Percentiles rank a stretch among this genome's conserved stretches.
These are phyloP conservation scores for Gibbula magus DNA, from an alignment of 2,888 invertebrate species.

Conservation along the genomic window DNA sequence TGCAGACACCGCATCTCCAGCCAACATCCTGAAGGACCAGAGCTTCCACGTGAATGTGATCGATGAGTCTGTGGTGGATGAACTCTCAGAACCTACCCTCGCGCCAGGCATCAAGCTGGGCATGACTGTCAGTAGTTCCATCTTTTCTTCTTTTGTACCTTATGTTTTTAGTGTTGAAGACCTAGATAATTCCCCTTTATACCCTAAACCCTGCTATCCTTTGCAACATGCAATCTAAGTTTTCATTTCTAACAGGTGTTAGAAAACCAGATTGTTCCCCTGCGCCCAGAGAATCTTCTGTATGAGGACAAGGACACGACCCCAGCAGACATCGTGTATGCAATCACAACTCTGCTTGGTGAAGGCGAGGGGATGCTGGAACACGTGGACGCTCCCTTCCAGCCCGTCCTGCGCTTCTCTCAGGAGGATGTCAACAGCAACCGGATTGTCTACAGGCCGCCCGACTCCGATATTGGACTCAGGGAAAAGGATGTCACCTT, in stretches of 20 bases:
- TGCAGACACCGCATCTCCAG: slow-evolving; percentile 58
- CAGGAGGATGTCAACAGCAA: slow-evolving; percentile 70
- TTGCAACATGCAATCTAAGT: too few relatives aligned
- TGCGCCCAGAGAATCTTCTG: slow-evolving; percentile 55
- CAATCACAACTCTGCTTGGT: slow-evolving; percentile 54
- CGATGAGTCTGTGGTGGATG: slow-evolving; percentile 39
- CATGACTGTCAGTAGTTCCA: slow-evolving; percentile 56
- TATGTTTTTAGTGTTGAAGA: slow-evolving; percentile 43
- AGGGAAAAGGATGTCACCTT: slow-evolving; percentile 59
- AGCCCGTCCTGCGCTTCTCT: slow-evolving; percentile 61
- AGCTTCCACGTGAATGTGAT: slow-evolving; percentile 59
- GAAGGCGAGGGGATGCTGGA: slow-evolving; percentile 64
- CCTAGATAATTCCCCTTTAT: too few relatives aligned
- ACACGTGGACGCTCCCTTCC: slow-evolving; percentile 59
- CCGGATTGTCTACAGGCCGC: slow-evolving; percentile 68
- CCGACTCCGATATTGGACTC: slow-evolving; percentile 57
- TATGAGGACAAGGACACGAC: slow-evolving; percentile 53
- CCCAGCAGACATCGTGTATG: slow-evolving; percentile 54
- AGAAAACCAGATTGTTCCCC: slow-evolving; percentile 64
- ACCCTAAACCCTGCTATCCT: too few relatives aligned
- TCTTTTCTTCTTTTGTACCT: neutral
- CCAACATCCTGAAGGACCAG: slow-evolving; percentile 60
- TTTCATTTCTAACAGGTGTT: slow-evolving; percentile 49
- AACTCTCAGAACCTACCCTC: slow-evolving; percentile 49
- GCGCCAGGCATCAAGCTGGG: slow-evolving; percentile 60